Conservation (phyloP, 2,797 vertebrate species). For the Rhabdomys pumilio region DNA sequence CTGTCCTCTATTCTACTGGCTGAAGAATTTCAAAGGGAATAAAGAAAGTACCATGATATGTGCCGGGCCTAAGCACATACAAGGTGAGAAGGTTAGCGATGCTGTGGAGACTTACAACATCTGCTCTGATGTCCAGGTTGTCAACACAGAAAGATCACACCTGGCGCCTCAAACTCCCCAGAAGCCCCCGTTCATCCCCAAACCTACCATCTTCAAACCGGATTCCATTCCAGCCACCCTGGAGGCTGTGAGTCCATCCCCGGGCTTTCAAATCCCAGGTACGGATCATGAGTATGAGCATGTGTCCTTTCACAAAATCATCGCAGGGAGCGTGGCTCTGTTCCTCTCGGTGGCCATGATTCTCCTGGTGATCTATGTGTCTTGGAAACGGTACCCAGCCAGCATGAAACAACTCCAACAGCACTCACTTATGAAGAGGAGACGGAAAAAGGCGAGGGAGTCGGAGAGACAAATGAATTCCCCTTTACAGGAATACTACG, state of each 20-base stretch:
- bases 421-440: constrained; percentile 95
- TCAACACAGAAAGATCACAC: constrained; percentile 91
- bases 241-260: constrained; percentile 88
- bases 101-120: constrained; percentile 95
- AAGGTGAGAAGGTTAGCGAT: constrained; percentile 96
- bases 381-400: constrained; percentile 98
- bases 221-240: constrained; percentile 89
- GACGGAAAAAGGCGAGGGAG: constrained; percentile 96
- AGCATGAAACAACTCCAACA: constrained; percentile 98
- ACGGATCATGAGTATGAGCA: constrained; percentile 95
- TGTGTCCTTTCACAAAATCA: constrained; percentile 98
- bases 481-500: constrained; percentile 99
- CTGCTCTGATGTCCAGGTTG: constrained; percentile 93
- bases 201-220: constrained; percentile 90
- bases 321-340: constrained; percentile 97
- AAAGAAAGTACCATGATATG: constrained; percentile 98
- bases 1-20: constrained; percentile 96
- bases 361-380: constrained; percentile 97
- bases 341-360: constrained; percentile 98
- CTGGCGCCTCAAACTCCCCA: constrained; percentile 89
- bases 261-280: constrained; percentile 89
- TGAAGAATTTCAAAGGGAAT: constrained; percentile 97
- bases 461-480: constrained; percentile 96
- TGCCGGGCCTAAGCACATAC: constrained; percentile 95
- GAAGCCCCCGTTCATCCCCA: constrained; percentile 89